Conservation (phyloP, 1,140 invertebrate species). For the Tetramorium parvispinum region DNA sequence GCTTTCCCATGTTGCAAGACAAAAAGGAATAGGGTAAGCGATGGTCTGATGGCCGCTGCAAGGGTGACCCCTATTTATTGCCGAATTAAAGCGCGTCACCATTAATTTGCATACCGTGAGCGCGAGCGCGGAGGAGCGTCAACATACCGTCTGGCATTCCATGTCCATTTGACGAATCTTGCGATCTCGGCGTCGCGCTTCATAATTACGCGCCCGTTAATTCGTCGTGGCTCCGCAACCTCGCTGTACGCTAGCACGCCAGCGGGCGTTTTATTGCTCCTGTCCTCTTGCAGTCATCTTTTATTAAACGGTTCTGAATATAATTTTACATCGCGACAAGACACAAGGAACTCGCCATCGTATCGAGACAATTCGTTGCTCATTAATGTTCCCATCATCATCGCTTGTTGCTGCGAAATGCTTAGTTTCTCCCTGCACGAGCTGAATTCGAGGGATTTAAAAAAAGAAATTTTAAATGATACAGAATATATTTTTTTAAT, state of each 20-base stretch:
- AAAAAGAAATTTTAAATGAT: neutral
- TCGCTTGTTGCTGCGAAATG: neutral
- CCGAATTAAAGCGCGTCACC: constrained; percentile 86
- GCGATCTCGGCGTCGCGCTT: constrained; percentile 46
- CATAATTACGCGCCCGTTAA: constrained; percentile 54
- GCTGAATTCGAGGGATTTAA: neutral
- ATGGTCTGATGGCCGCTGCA: constrained; percentile 81
- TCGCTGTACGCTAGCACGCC: constrained; percentile 17
- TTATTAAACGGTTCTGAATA: constrained; percentile 49
- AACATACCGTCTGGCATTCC: constrained; percentile 50
- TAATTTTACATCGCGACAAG: constrained; percentile 41
- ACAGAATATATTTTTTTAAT: neutral
- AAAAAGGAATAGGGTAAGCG: constrained; percentile 83
- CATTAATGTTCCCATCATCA: neutral
- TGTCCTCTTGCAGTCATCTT: constrained; percentile 31
- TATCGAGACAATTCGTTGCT: neutral
- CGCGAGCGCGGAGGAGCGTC: constrained; percentile 63
- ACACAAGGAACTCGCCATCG: constrained; percentile 14
- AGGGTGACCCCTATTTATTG: constrained; percentile 86
- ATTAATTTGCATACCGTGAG: constrained; percentile 84
- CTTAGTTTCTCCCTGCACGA: neutral
- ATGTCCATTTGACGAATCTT: constrained; percentile 45
- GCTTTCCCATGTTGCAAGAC: constrained; percentile 84
- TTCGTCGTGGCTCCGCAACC: constrained; percentile 41
- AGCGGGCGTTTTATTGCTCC: constrained; percentile 37